These are phyloP conservation scores for Valencia hispanica DNA, from an alignment of 2,797 vertebrate species.

Conservation along the genomic window DNA sequence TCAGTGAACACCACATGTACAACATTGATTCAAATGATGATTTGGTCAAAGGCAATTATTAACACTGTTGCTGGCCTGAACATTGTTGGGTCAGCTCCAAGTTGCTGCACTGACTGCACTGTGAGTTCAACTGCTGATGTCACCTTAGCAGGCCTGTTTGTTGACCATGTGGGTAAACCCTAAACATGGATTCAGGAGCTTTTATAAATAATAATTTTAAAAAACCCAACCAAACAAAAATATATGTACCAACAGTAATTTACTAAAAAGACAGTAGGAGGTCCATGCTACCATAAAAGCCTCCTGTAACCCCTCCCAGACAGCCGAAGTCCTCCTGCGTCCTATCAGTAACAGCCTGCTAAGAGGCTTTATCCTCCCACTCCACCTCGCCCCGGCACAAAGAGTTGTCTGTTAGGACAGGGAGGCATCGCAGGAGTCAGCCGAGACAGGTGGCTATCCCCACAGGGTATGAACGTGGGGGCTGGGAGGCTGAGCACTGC, in stretches of 20 bases:
- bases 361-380: constrained; percentile 68
- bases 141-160: constrained; percentile 17
- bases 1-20: constrained; percentile 12
- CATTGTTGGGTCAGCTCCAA: constrained; percentile 44
- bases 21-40: constrained; percentile 35
- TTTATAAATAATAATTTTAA: not conserved
- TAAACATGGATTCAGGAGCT: not conserved
- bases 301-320: constrained; percentile 30
- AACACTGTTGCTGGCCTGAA: constrained; percentile 32
- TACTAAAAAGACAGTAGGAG: constrained; percentile 21
- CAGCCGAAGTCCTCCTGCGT: constrained; percentile 53
- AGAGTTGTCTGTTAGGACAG: constrained; percentile 69
- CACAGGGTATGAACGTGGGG: constrained; percentile 71
- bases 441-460: constrained; percentile 81
- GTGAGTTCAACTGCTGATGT: constrained; percentile 30
- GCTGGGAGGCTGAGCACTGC: constrained; percentile 58
- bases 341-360: constrained; percentile 71
- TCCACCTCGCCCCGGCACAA: constrained; percentile 57
- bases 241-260: not conserved
- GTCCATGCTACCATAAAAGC: constrained; percentile 14
- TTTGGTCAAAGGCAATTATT: constrained; percentile 63
- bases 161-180: not conserved
- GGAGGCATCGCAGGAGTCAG: constrained; percentile 66
- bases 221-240: not conserved
- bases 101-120: constrained; percentile 10